phyloP scores from a whole-genome alignment of 1,140 invertebrate species.

The Procambarus virginalis region DNA sequence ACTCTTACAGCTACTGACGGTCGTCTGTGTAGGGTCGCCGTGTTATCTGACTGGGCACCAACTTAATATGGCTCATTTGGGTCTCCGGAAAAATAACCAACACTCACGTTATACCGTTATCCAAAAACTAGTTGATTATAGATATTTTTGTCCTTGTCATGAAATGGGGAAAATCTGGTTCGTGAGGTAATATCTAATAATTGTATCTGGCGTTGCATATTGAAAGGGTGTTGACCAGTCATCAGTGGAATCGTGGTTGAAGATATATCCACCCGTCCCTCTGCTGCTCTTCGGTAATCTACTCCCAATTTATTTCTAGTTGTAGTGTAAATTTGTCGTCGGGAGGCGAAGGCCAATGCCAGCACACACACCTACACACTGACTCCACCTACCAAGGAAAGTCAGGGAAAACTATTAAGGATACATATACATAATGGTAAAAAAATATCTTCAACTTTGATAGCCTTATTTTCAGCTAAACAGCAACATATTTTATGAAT shows the following conservation, averaged over 20 bases:
- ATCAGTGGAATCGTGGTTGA: constrained; percentile 52
- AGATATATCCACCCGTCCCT: constrained; percentile 70
- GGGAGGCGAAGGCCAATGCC: constrained; percentile 13
- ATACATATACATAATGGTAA: too few species aligned
- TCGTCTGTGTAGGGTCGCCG: constrained; percentile 69
- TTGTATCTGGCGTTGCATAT: not conserved
- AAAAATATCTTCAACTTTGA: too few species aligned
- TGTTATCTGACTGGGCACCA: constrained; percentile 70
- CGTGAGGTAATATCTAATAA: constrained; percentile 58
- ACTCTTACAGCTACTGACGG: constrained; percentile 71
- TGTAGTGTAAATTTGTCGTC: not conserved
- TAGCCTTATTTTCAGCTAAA: too few species aligned
- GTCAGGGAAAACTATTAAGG: too few species aligned
- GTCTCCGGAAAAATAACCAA: constrained; percentile 66
- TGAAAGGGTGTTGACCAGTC: constrained; percentile 34
- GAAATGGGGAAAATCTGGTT: constrained; percentile 64
- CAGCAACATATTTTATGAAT: too few species aligned
- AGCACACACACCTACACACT: constrained; percentile 22
- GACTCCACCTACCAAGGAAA: not conserved
- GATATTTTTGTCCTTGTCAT: constrained; percentile 71
- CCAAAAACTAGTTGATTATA: constrained; percentile 73
- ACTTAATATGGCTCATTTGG: constrained; percentile 23
- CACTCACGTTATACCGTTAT: constrained; percentile 71
- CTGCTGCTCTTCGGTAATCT: constrained; percentile 1
- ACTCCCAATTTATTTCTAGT: constrained; percentile 63